Conservation (phyloP, 2,797 vertebrate genomes). For the Hyperoplus lanceolatus region DNA sequence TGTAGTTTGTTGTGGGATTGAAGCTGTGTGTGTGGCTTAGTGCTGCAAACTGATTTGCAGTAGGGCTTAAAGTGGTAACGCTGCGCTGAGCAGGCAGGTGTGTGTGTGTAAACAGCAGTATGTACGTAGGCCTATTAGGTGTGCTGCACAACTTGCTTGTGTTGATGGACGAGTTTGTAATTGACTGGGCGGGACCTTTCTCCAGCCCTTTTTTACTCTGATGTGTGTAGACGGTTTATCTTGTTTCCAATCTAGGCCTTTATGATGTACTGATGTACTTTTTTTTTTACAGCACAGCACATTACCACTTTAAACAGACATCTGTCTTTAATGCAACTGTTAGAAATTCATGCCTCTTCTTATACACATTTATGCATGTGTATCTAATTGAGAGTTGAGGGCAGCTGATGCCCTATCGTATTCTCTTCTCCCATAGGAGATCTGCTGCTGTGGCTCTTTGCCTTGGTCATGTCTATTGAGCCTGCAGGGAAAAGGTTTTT, state of each 20-base stretch:
- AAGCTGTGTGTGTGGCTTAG: conserved; percentile 60
- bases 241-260: background rate
- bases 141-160: conserved; percentile 31
- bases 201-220: conserved; percentile 7
- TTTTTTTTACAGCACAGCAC: background rate
- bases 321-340: conserved; percentile 26
- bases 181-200: conserved; percentile 6
- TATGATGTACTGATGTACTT: background rate
- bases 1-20: conserved; percentile 68
- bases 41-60: conserved; percentile 62
- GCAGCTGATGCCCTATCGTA: conserved; percentile 67
- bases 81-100: conserved; percentile 53
- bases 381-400: conserved; percentile 66
- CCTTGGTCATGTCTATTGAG: conserved; percentile 39
- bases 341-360: conserved; percentile 10
- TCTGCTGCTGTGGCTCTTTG: conserved; percentile 34
- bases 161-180: conserved; percentile 25
- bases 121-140: conserved; percentile 16
- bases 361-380: conserved; percentile 49
- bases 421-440: conserved; percentile 52
- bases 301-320: background rate
- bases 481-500: conserved; percentile 10
- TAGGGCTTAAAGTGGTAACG: conserved; percentile 43
- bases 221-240: background rate
- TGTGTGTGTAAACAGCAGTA: conserved; percentile 35